Evolutionary conservation across 2,888 invertebrate genomes (phyloP).

Genomic region (Nyleta sp.): DNA sequence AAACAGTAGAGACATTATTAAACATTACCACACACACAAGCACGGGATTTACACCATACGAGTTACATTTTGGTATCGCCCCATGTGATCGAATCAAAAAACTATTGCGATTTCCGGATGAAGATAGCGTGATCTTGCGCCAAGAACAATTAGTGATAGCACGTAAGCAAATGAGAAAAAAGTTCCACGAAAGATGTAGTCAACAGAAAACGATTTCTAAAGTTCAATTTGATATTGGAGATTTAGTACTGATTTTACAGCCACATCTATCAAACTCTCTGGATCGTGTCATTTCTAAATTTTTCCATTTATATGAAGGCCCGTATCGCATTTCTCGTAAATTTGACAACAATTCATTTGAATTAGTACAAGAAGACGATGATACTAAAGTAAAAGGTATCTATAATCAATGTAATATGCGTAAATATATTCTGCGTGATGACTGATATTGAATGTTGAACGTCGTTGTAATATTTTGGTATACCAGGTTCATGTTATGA

Average conservation of each 20-base stretch:
- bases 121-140: too few species aligned
- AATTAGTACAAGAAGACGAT: too few species aligned
- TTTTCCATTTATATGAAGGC: constrained; percentile 12
- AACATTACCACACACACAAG: too few species aligned
- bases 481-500: too few species aligned
- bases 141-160: not conserved
- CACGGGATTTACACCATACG: not conserved
- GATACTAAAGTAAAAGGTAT: too few species aligned
- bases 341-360: too few species aligned
- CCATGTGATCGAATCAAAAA: not conserved
- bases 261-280: not conserved
- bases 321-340: not conserved
- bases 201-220: not conserved
- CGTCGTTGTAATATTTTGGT: too few species aligned
- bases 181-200: not conserved
- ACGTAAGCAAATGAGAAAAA: not conserved
- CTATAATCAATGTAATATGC: too few species aligned
- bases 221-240: not conserved
- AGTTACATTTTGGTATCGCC: not conserved
- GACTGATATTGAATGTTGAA: too few species aligned
- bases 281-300: not conserved
- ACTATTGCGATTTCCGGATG: not conserved
- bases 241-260: not conserved
- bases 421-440: too few species aligned
- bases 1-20: too few species aligned